phyloP scores from a whole-genome alignment of 2,888 invertebrate species.

The Archips crataeganus region DNA sequence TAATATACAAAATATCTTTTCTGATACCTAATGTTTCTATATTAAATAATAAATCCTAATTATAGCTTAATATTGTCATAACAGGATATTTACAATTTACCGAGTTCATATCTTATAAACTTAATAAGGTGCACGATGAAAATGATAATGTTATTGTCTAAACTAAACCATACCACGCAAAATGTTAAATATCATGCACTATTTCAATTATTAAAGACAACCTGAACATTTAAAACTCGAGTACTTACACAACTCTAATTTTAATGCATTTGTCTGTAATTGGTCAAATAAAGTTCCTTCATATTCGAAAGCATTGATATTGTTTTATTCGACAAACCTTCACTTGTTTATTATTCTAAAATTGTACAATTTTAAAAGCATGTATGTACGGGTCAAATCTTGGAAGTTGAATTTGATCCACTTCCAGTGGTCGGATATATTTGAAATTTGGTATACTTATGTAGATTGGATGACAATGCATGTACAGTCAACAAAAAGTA shows the following conservation, averaged over 20 bases:
- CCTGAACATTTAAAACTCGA: constrained; percentile 55
- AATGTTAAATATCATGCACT: constrained; percentile 68
- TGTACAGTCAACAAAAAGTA: too few relatives aligned
- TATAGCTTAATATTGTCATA: constrained; percentile 62
- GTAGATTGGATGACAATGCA: too few relatives aligned
- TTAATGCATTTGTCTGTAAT: constrained; percentile 70
- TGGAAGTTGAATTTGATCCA: too few relatives aligned
- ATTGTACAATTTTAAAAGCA: too few relatives aligned
- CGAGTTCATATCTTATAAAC: constrained; percentile 69
- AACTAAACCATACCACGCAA: constrained; percentile 73
- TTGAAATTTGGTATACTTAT: too few relatives aligned
- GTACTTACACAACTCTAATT: constrained; percentile 51
- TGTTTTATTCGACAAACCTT: constrained; percentile 48
- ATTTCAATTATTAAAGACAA: constrained; percentile 66
- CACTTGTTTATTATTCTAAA: neutral
- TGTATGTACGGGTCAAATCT: too few relatives aligned
- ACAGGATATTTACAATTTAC: constrained; percentile 67
- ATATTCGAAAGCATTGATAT: constrained; percentile 56
- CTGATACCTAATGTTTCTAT: constrained; percentile 72
- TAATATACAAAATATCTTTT: constrained; percentile 71
- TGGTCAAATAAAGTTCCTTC: constrained; percentile 84
- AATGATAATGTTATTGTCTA: constrained; percentile 59
- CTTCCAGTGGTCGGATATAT: too few relatives aligned
- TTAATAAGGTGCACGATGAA: constrained; percentile 65
- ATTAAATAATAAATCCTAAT: constrained; percentile 52